Evolutionary conservation across 1,140 invertebrate species (phyloP).

Genomic region (Schlechtendalia chinensis): DNA sequence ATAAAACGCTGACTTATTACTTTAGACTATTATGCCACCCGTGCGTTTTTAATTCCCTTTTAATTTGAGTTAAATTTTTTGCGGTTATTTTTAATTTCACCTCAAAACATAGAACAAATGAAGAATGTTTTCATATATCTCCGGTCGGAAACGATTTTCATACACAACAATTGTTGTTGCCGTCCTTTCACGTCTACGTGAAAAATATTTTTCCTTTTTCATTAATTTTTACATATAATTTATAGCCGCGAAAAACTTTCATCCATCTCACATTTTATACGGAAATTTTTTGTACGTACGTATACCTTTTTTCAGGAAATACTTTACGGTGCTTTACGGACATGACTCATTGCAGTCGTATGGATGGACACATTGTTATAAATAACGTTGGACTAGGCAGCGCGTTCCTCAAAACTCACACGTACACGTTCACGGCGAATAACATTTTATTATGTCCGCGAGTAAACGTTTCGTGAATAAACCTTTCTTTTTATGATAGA

Average conservation of each 20-base stretch:
- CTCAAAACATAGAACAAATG: neutral
- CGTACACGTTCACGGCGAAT: neutral
- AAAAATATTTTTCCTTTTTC: constrained; percentile 30
- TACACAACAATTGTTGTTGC: constrained; percentile 22
- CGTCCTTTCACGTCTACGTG: neutral
- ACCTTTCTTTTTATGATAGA: neutral
- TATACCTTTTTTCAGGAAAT: constrained; percentile 12
- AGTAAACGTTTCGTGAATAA: constrained; percentile 3
- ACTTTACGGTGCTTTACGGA: constrained; percentile 1
- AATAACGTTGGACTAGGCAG: neutral
- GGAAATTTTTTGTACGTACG: constrained; percentile 5
- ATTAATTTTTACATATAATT: constrained; percentile 36
- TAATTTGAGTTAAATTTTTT: neutral
- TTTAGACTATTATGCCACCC: too few relatives aligned
- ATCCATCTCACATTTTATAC: constrained; percentile 1
- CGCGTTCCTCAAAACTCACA: neutral
- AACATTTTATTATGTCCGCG: neutral
- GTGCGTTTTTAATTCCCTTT: neutral
- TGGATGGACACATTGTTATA: constrained; percentile 16
- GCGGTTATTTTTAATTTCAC: neutral
- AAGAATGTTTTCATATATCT: neutral
- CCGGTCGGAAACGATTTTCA: neutral
- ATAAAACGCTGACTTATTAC: too few relatives aligned
- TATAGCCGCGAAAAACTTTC: constrained; percentile 20
- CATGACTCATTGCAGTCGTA: neutral